Conservation (phyloP, 30 jellyfish, hydroid and myxozoan genomes). For the Chironex yamaguchii region DNA sequence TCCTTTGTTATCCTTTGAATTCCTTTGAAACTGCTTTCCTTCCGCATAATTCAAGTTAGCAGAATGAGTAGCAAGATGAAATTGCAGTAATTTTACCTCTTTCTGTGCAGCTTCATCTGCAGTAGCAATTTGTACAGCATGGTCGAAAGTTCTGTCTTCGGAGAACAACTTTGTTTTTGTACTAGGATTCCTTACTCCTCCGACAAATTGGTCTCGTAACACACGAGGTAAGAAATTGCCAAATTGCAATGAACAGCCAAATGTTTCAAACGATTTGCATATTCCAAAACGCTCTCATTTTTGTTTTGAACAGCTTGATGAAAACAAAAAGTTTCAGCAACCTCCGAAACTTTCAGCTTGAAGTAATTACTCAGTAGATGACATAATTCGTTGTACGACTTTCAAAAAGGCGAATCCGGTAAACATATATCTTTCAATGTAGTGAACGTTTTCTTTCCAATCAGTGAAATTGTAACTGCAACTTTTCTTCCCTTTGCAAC, state of each 20-base stretch:
- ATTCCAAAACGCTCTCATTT: slow-evolving; percentile 41
- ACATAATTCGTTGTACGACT: slow-evolving; percentile 1
- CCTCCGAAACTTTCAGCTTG: background rate
- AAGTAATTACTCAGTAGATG: no score
- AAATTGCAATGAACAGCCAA: slow-evolving; percentile 21
- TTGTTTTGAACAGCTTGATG: slow-evolving; percentile 55
- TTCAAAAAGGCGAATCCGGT: background rate
- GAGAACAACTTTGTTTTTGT: slow-evolving; percentile 61
- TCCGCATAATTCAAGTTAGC: slow-evolving; percentile 50
- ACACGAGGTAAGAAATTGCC: slow-evolving; percentile 25
- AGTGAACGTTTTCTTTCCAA: slow-evolving; percentile 23
- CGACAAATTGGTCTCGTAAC: slow-evolving; percentile 25
- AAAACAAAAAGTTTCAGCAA: slow-evolving; percentile 10
- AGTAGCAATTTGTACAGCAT: slow-evolving; percentile 25
- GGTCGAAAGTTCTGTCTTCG: slow-evolving; percentile 38
- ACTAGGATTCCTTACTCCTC: slow-evolving; percentile 39
- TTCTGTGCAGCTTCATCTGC: slow-evolving; percentile 56
- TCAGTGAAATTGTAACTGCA: slow-evolving; percentile 33
- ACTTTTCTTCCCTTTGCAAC: slow-evolving; percentile 36
- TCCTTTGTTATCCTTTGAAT: slow-evolving; percentile 18
- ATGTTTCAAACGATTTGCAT: slow-evolving; percentile 30
- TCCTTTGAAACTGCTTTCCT: slow-evolving; percentile 36
- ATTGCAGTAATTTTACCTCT: slow-evolving; percentile 31
- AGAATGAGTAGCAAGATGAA: slow-evolving; percentile 32
- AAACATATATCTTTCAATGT: background rate